These are phyloP conservation scores for Petroica traversi DNA, from an alignment of 2,113 vertebrate genomes.

Conservation along the genomic window DNA sequence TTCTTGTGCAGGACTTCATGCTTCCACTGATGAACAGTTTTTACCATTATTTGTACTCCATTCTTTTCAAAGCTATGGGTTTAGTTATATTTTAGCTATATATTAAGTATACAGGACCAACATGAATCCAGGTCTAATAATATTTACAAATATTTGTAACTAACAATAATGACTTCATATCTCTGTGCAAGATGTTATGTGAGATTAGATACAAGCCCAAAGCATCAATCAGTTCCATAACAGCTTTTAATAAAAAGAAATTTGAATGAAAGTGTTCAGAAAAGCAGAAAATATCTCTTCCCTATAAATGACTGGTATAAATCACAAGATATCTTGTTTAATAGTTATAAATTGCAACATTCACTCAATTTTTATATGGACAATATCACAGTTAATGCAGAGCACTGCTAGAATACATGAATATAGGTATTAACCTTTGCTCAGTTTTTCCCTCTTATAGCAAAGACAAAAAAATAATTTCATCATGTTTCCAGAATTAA, in stretches of 20 bases:
- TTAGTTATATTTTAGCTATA: background rate
- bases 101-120: background rate
- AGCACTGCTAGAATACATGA: background rate
- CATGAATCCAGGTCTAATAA: background rate
- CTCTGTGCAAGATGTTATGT: background rate
- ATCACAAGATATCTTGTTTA: background rate
- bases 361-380: background rate
- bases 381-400: background rate
- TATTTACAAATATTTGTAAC: background rate
- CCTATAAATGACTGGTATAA: background rate
- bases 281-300: background rate
- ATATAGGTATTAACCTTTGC: background rate
- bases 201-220: background rate
- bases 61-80: background rate
- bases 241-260: constrained; percentile 5
- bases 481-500: background rate
- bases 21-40: background rate
- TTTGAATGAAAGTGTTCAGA: background rate
- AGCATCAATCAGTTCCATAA: background rate
- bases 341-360: background rate
- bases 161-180: background rate
- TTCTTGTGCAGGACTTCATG: background rate
- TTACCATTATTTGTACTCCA: background rate
- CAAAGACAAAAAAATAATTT: background rate
- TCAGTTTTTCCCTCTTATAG: background rate